Evolutionary conservation across 2,888 invertebrate genomes (phyloP).

Genomic region (Muscina levida): DNA sequence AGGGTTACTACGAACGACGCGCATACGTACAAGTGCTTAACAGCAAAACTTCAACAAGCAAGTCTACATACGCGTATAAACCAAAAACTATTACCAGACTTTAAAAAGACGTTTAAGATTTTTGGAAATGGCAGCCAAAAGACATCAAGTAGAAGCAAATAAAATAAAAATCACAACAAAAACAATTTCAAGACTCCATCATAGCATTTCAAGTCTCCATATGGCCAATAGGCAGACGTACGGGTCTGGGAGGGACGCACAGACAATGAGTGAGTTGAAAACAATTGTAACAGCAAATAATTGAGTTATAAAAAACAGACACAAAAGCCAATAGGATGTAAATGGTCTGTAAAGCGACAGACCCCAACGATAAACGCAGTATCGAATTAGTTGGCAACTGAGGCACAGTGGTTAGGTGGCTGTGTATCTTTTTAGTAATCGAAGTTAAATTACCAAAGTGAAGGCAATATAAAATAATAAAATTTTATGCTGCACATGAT

Average conservation of each 20-base stretch:
- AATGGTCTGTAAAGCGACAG: conserved; percentile 64
- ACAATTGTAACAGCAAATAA: conserved; percentile 60
- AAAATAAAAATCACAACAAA: background rate
- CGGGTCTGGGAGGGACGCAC: background rate
- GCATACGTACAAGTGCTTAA: conserved; percentile 1
- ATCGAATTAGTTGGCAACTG: too few species aligned
- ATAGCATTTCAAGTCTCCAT: background rate
- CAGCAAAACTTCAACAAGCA: conserved; percentile 10
- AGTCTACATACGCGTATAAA: conserved; percentile 1
- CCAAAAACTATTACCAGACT: conserved; percentile 36
- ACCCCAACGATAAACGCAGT: conserved; percentile 56
- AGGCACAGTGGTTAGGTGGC: too few species aligned
- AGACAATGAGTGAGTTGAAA: background rate
- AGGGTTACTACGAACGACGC: background rate
- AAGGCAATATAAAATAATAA: too few species aligned
- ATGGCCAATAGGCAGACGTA: background rate
- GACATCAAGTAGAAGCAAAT: background rate
- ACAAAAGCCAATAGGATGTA: conserved; percentile 31
- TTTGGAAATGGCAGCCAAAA: conserved; percentile 13
- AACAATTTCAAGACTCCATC: conserved; percentile 11
- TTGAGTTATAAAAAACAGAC: conserved; percentile 62
- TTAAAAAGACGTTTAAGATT: conserved; percentile 57
- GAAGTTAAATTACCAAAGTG: too few species aligned
- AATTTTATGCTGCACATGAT: too few species aligned
- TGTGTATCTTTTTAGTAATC: too few species aligned